Evolutionary conservation across 2,113 vertebrate genomes (phyloP), one percentile per base, ranked within the genome.

Genomic region (Phycodurus eques): DNA sequence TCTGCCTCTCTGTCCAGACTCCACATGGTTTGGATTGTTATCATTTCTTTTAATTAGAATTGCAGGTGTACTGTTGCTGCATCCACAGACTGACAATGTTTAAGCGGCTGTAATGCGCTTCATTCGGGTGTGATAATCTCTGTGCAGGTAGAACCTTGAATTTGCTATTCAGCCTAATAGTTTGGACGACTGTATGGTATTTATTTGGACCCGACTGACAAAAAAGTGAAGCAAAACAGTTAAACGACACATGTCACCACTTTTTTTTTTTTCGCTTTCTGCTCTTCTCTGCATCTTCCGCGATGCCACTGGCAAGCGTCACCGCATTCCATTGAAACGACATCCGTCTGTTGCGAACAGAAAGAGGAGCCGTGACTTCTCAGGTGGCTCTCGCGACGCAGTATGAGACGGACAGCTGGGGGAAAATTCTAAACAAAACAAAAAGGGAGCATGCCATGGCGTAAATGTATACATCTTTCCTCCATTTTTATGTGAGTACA

Each of bases 271-370:
- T 51, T 67, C 44, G 72, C 44, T n/a, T 66, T 77, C 56, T 49
- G 17, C 64, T 27, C 27, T 68, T 85, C 68, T 63, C 74, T 83
- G 82, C 82, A 82, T 90, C 83, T 83, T 74, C 77, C 87, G 87
- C 83, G 81, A 87, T 72, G 76, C 85, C 82, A 82, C 85, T 90
- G 90, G 89, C 88, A 90, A 69, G 84, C 68, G 46, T 76, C 20
- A 20, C 73, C 49, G 80, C 89, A 91, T 91, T 91, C 90, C 88
- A 82, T 73, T 85, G 85, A 82, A 90, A 89, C 85, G 82, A 86
- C 89, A 91, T 87, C 87, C 82, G 85, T 85, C 80, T 77, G 67
- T 75, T 19, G 27, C 80, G 71, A 79, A 86, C 64, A 84, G 68
- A 70, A 67, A 31, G 71, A 79, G 78, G 51, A 70, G 74, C 72